Evolutionary conservation across 2,888 invertebrate genomes (phyloP).

Genomic region (Dione vanillae): DNA sequence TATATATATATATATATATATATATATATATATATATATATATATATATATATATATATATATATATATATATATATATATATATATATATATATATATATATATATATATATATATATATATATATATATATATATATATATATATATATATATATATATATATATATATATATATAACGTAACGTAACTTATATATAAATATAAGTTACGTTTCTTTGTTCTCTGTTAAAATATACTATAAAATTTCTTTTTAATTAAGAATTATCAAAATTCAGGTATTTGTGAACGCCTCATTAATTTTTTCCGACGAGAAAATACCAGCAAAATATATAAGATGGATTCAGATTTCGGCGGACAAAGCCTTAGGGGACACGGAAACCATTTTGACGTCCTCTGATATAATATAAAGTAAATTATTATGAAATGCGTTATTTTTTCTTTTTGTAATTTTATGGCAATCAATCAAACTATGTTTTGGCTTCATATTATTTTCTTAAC

Average conservation of each 20-base stretch:
- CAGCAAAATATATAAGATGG: constrained; percentile 53
- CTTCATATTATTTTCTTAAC: not conserved
- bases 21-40: too few relatives aligned
- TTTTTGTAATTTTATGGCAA: not conserved
- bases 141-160: too few relatives aligned
- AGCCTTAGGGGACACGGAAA: constrained; percentile 45
- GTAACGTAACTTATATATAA: not conserved
- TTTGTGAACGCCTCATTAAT: constrained; percentile 59
- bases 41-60: too few relatives aligned
- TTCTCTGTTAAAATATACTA: not conserved
- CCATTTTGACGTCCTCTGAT: constrained; percentile 58
- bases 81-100: too few relatives aligned
- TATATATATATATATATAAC: too few relatives aligned
- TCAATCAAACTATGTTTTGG: not conserved
- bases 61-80: too few relatives aligned
- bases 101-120: too few relatives aligned
- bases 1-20: too few relatives aligned
- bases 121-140: too few relatives aligned
- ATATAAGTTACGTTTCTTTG: not conserved
- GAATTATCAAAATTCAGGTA: constrained; percentile 49
- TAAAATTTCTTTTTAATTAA: constrained; percentile 13
- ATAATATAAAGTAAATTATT: constrained; percentile 12
- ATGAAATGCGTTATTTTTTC: not conserved
- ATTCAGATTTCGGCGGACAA: constrained; percentile 34
- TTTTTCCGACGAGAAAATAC: constrained; percentile 53